Percentiles rank a stretch among this genome's conserved stretches.
Evolutionary conservation across 2,888 invertebrate species (phyloP).

Genomic region (Cerceris rybyensis): DNA sequence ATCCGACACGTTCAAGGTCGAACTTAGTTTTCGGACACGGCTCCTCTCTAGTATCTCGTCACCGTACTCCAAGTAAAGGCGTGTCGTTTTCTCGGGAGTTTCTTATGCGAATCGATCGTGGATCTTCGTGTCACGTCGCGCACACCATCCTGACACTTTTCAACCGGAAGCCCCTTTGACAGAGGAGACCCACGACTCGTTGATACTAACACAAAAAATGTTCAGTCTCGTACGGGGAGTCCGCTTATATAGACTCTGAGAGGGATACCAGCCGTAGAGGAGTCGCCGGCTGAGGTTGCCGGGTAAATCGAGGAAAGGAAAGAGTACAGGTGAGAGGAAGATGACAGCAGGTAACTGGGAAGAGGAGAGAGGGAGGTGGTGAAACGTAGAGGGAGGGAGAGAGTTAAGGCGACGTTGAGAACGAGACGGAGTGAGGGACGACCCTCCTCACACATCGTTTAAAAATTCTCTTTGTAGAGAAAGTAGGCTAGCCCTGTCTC

Average conservation of each 20-base stretch:
- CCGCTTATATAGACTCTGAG: slow-evolving; percentile 80
- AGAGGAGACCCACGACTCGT: slow-evolving; percentile 58
- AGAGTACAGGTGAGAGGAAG: slow-evolving; percentile 44
- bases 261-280: slow-evolving; percentile 56
- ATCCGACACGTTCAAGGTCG: slow-evolving; percentile 37
- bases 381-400: slow-evolving; percentile 39
- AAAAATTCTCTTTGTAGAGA: slow-evolving; percentile 80
- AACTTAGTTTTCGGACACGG: slow-evolving; percentile 9
- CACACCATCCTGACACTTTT: slow-evolving; percentile 69
- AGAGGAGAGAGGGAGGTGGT: slow-evolving; percentile 18
- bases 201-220: slow-evolving; percentile 75
- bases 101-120: slow-evolving; percentile 25
- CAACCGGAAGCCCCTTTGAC: slow-evolving; percentile 43
- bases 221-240: slow-evolving; percentile 70
- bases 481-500: slow-evolving; percentile 78
- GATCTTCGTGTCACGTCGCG: slow-evolving; percentile 60
- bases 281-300: slow-evolving; percentile 58
- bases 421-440: slow-evolving; percentile 61
- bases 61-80: slow-evolving; percentile 51
- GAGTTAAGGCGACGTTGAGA: slow-evolving; percentile 51
- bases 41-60: slow-evolving; percentile 28
- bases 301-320: slow-evolving; percentile 73
- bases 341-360: slow-evolving; percentile 26
- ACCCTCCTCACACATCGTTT: slow-evolving; percentile 69
- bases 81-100: slow-evolving; percentile 4